Percentiles rank a stretch among this genome's conserved stretches.
Evolutionary conservation across 2,797 vertebrate species (phyloP).

Genomic region (Brachyalestes nurse): DNA sequence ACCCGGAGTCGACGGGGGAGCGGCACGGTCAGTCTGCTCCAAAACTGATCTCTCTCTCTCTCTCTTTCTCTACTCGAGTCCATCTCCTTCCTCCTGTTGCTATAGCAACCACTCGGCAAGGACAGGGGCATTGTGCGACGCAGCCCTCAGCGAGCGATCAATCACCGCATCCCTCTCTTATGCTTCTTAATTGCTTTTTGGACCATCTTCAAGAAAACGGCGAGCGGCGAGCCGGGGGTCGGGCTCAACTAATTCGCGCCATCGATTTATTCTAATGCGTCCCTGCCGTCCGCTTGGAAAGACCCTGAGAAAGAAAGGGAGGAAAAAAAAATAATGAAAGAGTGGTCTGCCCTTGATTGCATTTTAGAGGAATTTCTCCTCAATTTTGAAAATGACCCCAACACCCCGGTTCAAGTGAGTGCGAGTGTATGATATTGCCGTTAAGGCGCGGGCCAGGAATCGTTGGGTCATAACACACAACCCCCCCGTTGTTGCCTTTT

Average conservation of each 20-base stretch:
- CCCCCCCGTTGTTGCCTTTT: conserved; percentile 19
- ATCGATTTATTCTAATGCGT: conserved; percentile 56
- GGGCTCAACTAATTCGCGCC: conserved; percentile 49
- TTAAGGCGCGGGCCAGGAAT: conserved; percentile 17
- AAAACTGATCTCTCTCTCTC: conserved; percentile 77
- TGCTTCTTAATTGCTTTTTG: conserved; percentile 63
- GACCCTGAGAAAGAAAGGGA: not conserved
- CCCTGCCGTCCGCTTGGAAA: conserved; percentile 18
- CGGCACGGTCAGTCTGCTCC: conserved; percentile 74
- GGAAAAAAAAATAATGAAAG: not conserved
- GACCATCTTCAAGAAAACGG: conserved; percentile 55
- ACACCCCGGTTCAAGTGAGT: conserved; percentile 11
- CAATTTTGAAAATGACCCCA: conserved; percentile 49
- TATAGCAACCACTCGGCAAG: conserved; percentile 79
- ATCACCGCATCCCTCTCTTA: conserved; percentile 56
- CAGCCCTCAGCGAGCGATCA: conserved; percentile 70
- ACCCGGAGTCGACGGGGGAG: conserved; percentile 13
- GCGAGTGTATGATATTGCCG: conserved; percentile 36
- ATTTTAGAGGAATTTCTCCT: conserved; percentile 52
- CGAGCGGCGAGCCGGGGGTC: conserved; percentile 43
- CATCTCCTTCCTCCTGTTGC: conserved; percentile 78
- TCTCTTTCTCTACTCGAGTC: conserved; percentile 67
- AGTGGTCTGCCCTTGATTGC: conserved; percentile 48
- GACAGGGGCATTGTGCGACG: conserved; percentile 64
- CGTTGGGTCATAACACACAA: not conserved